Percentiles rank a stretch among this genome's conserved stretches.
These are phyloP conservation scores for Festucalex cinctus DNA, from an alignment of 2,113 vertebrate species.

Conservation along the genomic window DNA sequence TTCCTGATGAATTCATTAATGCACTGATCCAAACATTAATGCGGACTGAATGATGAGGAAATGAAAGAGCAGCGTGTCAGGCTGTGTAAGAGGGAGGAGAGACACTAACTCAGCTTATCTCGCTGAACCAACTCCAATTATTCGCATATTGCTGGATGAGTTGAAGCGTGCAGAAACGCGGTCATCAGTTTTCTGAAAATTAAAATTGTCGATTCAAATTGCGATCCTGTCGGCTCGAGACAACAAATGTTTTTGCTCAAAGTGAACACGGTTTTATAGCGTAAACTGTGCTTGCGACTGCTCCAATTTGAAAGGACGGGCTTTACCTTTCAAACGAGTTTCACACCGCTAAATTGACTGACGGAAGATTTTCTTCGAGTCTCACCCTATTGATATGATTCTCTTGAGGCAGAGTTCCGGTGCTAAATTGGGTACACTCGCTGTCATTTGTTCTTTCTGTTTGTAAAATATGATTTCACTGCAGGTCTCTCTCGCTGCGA, in stretches of 20 bases:
- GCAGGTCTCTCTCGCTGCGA: slow-evolving; percentile 23
- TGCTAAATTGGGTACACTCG: slow-evolving; percentile 9
- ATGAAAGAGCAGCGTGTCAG: not conserved
- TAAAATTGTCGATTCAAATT: not conserved
- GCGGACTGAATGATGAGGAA: slow-evolving; percentile 5
- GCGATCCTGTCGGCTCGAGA: not conserved
- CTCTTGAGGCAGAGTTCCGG: not conserved
- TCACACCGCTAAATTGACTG: slow-evolving; percentile 42
- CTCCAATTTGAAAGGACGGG: slow-evolving; percentile 45
- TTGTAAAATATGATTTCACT: slow-evolving; percentile 39
- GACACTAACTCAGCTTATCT: slow-evolving; percentile 2
- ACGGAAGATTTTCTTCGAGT: slow-evolving; percentile 28
- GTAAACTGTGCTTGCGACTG: slow-evolving; percentile 35
- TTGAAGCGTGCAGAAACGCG: not conserved
- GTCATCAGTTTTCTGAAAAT: not conserved
- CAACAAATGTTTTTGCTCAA: not conserved
- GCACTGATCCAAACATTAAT: slow-evolving; percentile 3
- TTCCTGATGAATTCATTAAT: slow-evolving; percentile 6
- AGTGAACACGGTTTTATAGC: slow-evolving; percentile 31
- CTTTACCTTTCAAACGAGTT: slow-evolving; percentile 37
- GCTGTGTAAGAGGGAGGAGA: not conserved
- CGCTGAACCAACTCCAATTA: not conserved
- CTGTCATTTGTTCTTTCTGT: slow-evolving; percentile 11
- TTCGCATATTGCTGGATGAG: not conserved
- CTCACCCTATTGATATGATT: slow-evolving; percentile 20